Percentiles rank a stretch among this genome's conserved stretches.
These are phyloP conservation scores for Myiotriccus ornatus DNA, from an alignment of 2,797 vertebrate species.

Conservation along the genomic window DNA sequence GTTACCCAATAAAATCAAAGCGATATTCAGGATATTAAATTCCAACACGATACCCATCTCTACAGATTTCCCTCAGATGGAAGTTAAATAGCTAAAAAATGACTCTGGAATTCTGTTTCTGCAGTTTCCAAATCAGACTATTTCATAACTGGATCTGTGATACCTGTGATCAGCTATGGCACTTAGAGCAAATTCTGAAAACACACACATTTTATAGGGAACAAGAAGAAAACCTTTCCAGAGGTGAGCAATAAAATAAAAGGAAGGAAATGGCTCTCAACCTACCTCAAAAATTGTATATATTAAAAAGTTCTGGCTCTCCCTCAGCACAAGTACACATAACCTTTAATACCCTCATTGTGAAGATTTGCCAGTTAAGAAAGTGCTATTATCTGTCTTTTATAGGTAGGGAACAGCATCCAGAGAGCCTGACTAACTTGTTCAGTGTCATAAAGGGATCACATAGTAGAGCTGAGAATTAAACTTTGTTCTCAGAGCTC, in stretches of 20 bases:
- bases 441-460: conserved; percentile 46
- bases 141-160: not conserved
- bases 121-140: not conserved
- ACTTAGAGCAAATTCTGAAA: not conserved
- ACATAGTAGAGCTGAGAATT: not conserved
- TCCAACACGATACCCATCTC: not conserved
- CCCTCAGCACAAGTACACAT: conserved; percentile 3
- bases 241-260: conserved; percentile 6
- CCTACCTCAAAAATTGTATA: conserved; percentile 20
- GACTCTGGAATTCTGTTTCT: not conserved
- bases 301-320: conserved; percentile 32
- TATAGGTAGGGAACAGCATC: not conserved
- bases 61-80: not conserved
- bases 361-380: conserved; percentile 13
- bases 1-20: not conserved
- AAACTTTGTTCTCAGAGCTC: conserved; percentile 24
- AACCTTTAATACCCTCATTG: conserved; percentile 39
- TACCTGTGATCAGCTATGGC: not conserved
- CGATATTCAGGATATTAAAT: conserved; percentile 6
- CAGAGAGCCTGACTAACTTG: conserved; percentile 8
- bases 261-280: not conserved
- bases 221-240: not conserved
- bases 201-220: not conserved
- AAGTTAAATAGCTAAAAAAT: not conserved
- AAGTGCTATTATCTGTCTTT: conserved; percentile 17